Conservation (phyloP, 2,888 invertebrate genomes). For the Periphyllus acericola region DNA sequence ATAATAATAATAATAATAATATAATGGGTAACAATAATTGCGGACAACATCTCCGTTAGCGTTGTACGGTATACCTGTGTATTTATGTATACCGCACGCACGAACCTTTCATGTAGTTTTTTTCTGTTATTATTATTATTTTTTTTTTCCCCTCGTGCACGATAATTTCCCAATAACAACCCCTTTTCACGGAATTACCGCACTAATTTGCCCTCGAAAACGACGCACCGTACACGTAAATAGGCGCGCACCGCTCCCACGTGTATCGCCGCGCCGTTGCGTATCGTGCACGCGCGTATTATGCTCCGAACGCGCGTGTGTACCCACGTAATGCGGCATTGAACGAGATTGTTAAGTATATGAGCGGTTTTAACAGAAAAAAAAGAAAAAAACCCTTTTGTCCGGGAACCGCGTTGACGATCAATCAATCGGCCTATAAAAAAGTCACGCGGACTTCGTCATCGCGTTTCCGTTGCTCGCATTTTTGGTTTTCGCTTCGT, state of each 20-base stretch:
- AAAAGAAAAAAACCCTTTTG: constrained; percentile 36
- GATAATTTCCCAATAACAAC: constrained; percentile 49
- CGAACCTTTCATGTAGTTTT: constrained; percentile 20
- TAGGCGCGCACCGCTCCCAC: not conserved
- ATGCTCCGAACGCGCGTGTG: not conserved
- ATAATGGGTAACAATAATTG: constrained; percentile 3
- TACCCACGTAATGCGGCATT: too few species aligned
- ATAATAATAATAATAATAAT: constrained; percentile 20
- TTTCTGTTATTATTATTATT: not conserved
- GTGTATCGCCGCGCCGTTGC: too few species aligned
- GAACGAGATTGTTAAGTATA: too few species aligned
- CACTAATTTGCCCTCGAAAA: constrained; percentile 46
- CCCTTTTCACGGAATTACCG: constrained; percentile 39
- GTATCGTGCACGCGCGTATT: not conserved
- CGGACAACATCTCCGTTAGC: not conserved
- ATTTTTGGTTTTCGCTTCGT: not conserved
- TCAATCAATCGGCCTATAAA: constrained; percentile 48
- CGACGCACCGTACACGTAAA: not conserved
- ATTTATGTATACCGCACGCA: not conserved
- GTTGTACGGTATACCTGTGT: too few species aligned
- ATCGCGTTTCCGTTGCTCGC: not conserved
- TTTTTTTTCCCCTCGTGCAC: constrained; percentile 1
- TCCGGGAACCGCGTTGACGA: constrained; percentile 7
- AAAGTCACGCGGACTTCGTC: constrained; percentile 13
- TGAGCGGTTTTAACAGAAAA: too few species aligned